These are phyloP conservation scores for Lottia scabra DNA, from an alignment of 2,888 invertebrate species.

Conservation along the genomic window DNA sequence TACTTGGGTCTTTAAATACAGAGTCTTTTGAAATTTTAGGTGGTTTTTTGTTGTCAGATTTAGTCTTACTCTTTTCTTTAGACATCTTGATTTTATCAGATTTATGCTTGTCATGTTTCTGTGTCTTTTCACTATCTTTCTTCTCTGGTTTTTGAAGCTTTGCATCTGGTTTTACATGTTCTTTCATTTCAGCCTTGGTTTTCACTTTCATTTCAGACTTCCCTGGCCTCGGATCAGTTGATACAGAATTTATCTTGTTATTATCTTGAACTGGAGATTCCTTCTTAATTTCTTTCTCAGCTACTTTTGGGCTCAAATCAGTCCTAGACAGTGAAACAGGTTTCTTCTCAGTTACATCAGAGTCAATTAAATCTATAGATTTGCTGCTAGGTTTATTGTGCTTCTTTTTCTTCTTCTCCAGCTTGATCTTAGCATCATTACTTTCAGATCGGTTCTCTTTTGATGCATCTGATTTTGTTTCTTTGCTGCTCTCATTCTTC, in stretches of 20 bases:
- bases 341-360: background rate
- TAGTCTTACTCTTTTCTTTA: background rate
- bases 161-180: background rate
- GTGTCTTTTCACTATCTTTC: conserved; percentile 9
- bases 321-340: background rate
- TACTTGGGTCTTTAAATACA: background rate
- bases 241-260: background rate
- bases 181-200: conserved; percentile 4
- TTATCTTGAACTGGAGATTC: background rate
- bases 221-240: background rate
- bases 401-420: conserved; percentile 24
- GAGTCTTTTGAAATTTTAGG: conserved; percentile 10
- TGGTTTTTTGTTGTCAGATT: conserved; percentile 5
- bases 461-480: background rate
- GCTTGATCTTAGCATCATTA: conserved; percentile 10
- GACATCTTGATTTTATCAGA: background rate
- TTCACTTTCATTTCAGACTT: conserved; percentile 5
- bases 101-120: conserved; percentile 8
- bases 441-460: conserved; percentile 2
- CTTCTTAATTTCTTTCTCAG: background rate
- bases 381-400: background rate
- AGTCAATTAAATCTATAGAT: background rate
- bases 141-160: conserved; percentile 9
- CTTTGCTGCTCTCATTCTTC: conserved; percentile 1
- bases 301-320: background rate